These are phyloP conservation scores for Saccostrea echinata DNA, from an alignment of 1,140 invertebrate species.

Conservation along the genomic window DNA sequence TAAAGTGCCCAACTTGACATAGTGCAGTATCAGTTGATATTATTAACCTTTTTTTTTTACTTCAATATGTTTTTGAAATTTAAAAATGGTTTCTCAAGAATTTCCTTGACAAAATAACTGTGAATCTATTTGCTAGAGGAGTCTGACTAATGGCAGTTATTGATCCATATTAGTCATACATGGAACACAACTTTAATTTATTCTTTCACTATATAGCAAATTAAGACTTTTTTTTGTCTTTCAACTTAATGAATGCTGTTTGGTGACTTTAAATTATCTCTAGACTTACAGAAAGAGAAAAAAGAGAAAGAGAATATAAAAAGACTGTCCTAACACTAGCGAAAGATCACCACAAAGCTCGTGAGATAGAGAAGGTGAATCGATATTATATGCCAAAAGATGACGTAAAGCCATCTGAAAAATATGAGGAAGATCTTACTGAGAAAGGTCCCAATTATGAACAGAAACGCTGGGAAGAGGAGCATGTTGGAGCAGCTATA, in stretches of 20 bases:
- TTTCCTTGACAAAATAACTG: no score
- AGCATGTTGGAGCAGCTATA: conserved; percentile 95
- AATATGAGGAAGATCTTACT: conserved; percentile 91
- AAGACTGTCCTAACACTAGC: conserved; percentile 94
- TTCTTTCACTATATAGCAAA: no score
- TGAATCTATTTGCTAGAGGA: no score
- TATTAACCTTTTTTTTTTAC: no score
- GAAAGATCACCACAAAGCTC: conserved; percentile 96
- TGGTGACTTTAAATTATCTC: neutral
- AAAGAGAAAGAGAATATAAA: conserved; percentile 92
- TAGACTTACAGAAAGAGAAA: conserved; percentile 92
- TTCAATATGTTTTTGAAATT: no score
- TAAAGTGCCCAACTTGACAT: neutral
- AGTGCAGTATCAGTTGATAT: no score
- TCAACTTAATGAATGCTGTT: neutral
- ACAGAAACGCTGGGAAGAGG: conserved; percentile 98
- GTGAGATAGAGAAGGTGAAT: conserved; percentile 92
- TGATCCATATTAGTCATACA: no score
- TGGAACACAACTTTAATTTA: no score
- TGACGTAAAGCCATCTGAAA: conserved; percentile 81
- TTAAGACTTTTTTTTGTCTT: no score
- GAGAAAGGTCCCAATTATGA: conserved; percentile 94
- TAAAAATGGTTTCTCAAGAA: no score
- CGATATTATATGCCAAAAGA: conserved; percentile 96
- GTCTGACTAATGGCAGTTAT: no score